Percentiles rank a stretch among this genome's conserved stretches.
Evolutionary conservation across 2,797 vertebrate species (phyloP).

Genomic region (Sebastes diaconus): DNA sequence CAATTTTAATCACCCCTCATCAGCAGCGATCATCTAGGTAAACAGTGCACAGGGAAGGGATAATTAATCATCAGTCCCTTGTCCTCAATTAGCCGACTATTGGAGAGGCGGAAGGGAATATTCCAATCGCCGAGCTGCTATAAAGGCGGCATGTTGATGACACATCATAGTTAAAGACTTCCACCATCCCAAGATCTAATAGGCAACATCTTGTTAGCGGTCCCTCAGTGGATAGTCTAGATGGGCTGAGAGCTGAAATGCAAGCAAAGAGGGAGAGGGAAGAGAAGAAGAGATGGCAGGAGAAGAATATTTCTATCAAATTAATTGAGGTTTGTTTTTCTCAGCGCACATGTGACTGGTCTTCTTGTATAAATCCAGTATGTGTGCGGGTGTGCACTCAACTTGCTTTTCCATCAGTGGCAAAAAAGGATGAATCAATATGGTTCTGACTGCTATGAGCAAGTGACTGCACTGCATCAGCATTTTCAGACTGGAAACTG

Average conservation of each 20-base stretch:
- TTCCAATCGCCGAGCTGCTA: slow-evolving; percentile 51
- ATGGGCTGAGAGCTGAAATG: slow-evolving; percentile 20
- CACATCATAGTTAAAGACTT: slow-evolving; percentile 66
- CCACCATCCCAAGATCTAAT: slow-evolving; percentile 56
- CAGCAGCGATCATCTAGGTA: slow-evolving; percentile 62
- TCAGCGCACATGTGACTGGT: not conserved
- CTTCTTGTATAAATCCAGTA: not conserved
- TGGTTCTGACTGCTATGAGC: slow-evolving; percentile 11
- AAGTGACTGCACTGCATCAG: slow-evolving; percentile 40
- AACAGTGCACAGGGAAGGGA: slow-evolving; percentile 56
- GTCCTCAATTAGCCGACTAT: slow-evolving; percentile 64
- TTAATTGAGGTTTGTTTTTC: slow-evolving; percentile 31
- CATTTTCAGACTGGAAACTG: slow-evolving; percentile 42
- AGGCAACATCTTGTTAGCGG: slow-evolving; percentile 63
- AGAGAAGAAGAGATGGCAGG: not conserved
- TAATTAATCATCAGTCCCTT: slow-evolving; percentile 71
- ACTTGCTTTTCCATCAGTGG: slow-evolving; percentile 36
- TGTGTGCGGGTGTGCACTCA: slow-evolving; percentile 1
- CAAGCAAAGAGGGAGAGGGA: not conserved
- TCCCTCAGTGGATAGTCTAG: slow-evolving; percentile 40
- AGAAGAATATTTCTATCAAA: slow-evolving; percentile 5
- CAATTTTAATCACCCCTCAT: slow-evolving; percentile 71
- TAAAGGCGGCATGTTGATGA: slow-evolving; percentile 62
- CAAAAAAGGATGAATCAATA: slow-evolving; percentile 44
- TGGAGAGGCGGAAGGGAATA: slow-evolving; percentile 58